A percentile compares a stretch with the other conserved stretches of the same genome.
Conservation (phyloP, 2,888 invertebrate species). For the Drosophila meridiana region DNA sequence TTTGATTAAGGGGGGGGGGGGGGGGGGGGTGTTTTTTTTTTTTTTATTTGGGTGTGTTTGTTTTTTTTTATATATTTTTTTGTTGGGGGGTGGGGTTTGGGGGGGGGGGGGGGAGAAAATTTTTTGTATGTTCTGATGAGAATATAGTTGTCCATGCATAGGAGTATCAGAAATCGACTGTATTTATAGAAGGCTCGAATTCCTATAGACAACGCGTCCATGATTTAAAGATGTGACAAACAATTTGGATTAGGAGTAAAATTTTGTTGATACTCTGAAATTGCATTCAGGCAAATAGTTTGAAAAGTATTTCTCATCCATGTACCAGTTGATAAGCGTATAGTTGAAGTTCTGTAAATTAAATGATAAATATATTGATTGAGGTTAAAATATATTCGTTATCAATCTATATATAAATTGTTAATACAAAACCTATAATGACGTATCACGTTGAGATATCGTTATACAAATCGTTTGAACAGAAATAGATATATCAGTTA, state of each 20-base stretch:
- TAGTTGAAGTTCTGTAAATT: slow-evolving; percentile 18
- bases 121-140: too few relatives aligned
- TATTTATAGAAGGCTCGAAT: too few relatives aligned
- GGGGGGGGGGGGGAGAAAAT: too few relatives aligned
- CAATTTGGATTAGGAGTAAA: not conserved
- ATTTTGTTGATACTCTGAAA: not conserved
- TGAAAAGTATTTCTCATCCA: slow-evolving; percentile 2
- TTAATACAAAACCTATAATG: not conserved
- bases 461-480: not conserved
- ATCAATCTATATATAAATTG: not conserved
- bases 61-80: too few relatives aligned
- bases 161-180: too few relatives aligned
- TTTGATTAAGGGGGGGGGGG: too few relatives aligned
- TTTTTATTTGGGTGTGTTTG: too few relatives aligned
- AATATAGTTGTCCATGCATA: too few relatives aligned
- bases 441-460: not conserved
- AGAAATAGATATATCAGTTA: not conserved
- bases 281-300: slow-evolving; percentile 11
- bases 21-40: too few relatives aligned
- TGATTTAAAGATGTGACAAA: not conserved
- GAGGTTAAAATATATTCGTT: not conserved
- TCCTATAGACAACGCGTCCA: too few relatives aligned
- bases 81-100: too few relatives aligned
- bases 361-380: not conserved
- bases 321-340: slow-evolving; percentile 5